Conservation (phyloP, 1,140 invertebrate genomes). For the Acromyrmex heyeri region DNA sequence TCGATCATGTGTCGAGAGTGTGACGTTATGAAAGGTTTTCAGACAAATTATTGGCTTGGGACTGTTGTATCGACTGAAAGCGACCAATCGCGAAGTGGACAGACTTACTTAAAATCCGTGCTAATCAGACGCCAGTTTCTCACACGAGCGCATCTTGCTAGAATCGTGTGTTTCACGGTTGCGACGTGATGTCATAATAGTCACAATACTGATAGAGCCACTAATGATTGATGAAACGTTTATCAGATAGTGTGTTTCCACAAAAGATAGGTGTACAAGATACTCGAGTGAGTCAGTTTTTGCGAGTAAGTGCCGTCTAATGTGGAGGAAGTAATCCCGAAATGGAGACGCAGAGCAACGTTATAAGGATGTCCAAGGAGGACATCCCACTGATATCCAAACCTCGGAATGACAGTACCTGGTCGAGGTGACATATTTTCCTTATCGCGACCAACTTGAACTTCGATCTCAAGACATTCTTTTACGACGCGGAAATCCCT, state of each 20-base stretch:
- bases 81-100: constrained; percentile 1
- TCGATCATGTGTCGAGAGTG: neutral
- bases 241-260: constrained; percentile 16
- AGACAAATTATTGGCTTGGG: neutral
- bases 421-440: constrained; percentile 86
- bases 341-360: constrained; percentile 87
- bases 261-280: neutral
- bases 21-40: neutral
- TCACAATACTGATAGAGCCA: constrained; percentile 59
- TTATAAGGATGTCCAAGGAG: constrained; percentile 88
- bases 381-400: constrained; percentile 89
- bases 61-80: constrained; percentile 17
- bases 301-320: constrained; percentile 1
- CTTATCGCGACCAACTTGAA: neutral
- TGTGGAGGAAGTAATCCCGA: constrained; percentile 68
- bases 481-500: neutral
- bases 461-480: neutral
- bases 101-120: neutral
- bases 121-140: neutral
- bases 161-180: constrained; percentile 28
- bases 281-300: neutral
- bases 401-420: constrained; percentile 86
- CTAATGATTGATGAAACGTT: constrained; percentile 2
- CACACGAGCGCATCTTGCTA: constrained; percentile 24
- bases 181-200: constrained; percentile 65